Evolutionary conservation across 1,140 invertebrate species (phyloP), one percentile per base, ranked within the genome.

Genomic region (Kradibia gibbosae): DNA sequence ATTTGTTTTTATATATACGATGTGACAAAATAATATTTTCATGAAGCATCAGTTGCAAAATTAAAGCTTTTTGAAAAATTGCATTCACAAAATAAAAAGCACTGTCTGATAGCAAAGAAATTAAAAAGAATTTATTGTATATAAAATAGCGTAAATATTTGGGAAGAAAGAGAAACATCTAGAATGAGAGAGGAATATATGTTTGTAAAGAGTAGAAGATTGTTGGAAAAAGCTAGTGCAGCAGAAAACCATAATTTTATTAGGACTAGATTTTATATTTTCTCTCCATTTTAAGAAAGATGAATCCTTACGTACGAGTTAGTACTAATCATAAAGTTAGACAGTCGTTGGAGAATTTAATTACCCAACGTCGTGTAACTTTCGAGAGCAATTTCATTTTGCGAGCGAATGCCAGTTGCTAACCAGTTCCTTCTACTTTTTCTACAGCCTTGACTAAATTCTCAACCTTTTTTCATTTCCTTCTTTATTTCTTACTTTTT

Each of bases 371-470:
- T 76, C 79, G 82, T 84, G 78, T 85, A 86, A 83, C 82, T 81
- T 85, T 82, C 81, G 76, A 72, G 82, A 86, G 84, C 83, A 86
- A 84, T 87, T 87, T 86, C 82, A 85, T 86, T 85, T 84, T 71
- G 84, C 83, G 77, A 85, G 80, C 70, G 60, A 80, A 81, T 76
- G 50, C 76, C 60, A 85, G 62, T 76, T 70, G 31, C 55, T 50
- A 57, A 53, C 75, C 57, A 48, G 36, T 73, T 65, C 50, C 36
- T 53, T 70, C 50, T 67, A 70, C n/a, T 72, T 48, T 62, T 57
- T 78, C 20, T 34, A 36, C 28, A 74, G 62, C 42, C 48, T 70
- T 31, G 62, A 36, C 62, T 65, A 53, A 42, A 78, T 42, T 45
- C 53, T 62, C 57, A 28, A 48, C 57, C 60, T 53, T 65, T 60